A percentile compares a stretch with the other conserved stretches of the same genome.
These are phyloP conservation scores for Protodeltote pygarga DNA, from an alignment of 2,888 invertebrate species.

Conservation along the genomic window DNA sequence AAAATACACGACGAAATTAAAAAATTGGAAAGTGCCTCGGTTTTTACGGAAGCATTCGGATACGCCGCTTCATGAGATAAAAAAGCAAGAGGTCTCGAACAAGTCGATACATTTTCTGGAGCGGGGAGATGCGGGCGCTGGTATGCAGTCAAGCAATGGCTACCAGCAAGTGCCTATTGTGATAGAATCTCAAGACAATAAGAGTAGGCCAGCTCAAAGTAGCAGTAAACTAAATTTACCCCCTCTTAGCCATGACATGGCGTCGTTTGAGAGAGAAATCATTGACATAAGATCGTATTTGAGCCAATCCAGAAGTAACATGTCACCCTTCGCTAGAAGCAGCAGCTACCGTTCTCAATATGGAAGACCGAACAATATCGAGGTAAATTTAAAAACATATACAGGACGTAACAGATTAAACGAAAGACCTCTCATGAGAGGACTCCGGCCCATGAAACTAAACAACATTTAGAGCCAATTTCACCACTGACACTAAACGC, in stretches of 20 bases:
- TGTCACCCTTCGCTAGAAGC: conserved; percentile 90
- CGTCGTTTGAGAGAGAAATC: conserved; percentile 88
- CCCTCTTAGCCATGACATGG: conserved; percentile 73
- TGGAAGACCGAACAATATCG: conserved; percentile 86
- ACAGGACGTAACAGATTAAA: no score
- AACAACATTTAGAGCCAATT: no score
- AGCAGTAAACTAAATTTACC: conserved; percentile 81
- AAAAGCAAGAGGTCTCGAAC: conserved; percentile 75
- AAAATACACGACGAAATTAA: conserved; percentile 86
- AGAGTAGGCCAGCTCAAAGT: conserved; percentile 62
- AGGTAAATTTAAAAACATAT: conserved; percentile 71
- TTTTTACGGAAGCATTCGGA: conserved; percentile 89
- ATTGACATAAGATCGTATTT: conserved; percentile 91
- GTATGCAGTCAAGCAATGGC: conserved; percentile 75
- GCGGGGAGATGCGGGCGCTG: conserved; percentile 62
- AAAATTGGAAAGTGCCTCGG: conserved; percentile 90
- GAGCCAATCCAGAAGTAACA: conserved; percentile 91
- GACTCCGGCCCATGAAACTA: no score
- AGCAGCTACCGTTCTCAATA: conserved; percentile 91
- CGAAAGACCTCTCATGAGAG: no score
- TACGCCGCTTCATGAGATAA: conserved; percentile 79
- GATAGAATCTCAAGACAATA: conserved; percentile 85
- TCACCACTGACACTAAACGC: no score
- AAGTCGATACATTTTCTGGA: conserved; percentile 73
- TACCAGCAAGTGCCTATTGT: conserved; percentile 90